Evolutionary conservation across 2,888 invertebrate genomes (phyloP), one percentile per base, ranked within the genome.

Genomic region (Lomographa bimaculata): DNA sequence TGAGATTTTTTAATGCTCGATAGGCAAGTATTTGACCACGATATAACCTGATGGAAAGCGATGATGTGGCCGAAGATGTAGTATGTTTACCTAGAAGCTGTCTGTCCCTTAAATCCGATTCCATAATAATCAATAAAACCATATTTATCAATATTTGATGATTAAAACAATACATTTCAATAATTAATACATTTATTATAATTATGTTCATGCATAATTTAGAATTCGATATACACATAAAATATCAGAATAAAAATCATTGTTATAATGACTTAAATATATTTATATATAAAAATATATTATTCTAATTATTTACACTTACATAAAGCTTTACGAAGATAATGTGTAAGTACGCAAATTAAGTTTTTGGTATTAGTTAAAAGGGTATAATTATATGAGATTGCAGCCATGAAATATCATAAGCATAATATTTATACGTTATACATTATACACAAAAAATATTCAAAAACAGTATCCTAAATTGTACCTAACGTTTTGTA

Each of bases 271-370:
- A 52, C 57, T 63, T 40, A 38, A 64, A 56, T 52, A 46, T 56
- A 54, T 52, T 54, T 55, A 58, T 50, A 60, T 66, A 71, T 54
- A 73, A 75, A 76, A 73, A 76, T 71, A 71, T 58, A 16, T 47
- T 44, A 35, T 46, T 1, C 23, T 27, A 8, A 40, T 43, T 50
- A 56, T 54, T 28, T 61, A 61, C 60, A 64, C 28, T 48, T 54
- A 43, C 7, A 23, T 34, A 6, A 23, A 35, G 12, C 16, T 32
- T 11, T 9, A 20, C 8, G 29, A 28, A 33, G 10, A 23, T 32
- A 41, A 19, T 17, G 7, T 7, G 10, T 38, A 40, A 50, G 43
- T 46, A 50, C 39, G 35, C 24, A 32, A 17, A 25, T 46, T 42
- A 44, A 37, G 37, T 40, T 46, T 41, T 48, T 44, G 29, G 34